phyloP scores from a whole-genome alignment of 2,113 vertebrate genomes.

The Diglossa brunneiventris region DNA sequence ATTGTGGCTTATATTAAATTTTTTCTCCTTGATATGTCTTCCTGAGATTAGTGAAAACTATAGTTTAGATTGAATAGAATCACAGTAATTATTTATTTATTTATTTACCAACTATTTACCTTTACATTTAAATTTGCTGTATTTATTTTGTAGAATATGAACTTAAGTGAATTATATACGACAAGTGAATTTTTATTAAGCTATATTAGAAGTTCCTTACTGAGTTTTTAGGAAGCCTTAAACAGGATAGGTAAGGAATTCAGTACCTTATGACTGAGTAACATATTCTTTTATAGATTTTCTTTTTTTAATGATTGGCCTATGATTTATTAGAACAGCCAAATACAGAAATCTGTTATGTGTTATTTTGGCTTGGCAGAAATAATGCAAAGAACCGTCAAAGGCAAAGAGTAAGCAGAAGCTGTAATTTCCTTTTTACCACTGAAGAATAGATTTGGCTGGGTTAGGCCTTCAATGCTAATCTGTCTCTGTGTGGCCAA shows the following conservation, averaged over 20 bases:
- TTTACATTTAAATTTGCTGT: not conserved
- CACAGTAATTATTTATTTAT: not conserved
- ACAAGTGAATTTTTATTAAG: not conserved
- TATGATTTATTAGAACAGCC: not conserved
- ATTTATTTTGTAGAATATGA: not conserved
- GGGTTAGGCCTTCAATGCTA: conserved; percentile 10
- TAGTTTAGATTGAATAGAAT: not conserved
- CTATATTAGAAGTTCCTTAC: not conserved
- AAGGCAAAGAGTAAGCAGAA: conserved; percentile 41
- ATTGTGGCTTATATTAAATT: not conserved
- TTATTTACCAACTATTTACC: not conserved
- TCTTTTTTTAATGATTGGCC: not conserved
- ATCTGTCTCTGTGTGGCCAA: conserved; percentile 58
- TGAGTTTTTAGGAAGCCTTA: not conserved
- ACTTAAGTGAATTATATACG: not conserved
- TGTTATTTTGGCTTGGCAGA: conserved; percentile 56
- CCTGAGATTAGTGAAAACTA: not conserved
- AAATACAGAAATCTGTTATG: conserved; percentile 7
- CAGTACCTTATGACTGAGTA: not conserved
- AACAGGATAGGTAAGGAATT: not conserved
- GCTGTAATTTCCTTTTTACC: conserved; percentile 60
- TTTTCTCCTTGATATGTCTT: not conserved
- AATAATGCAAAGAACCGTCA: conserved; percentile 37
- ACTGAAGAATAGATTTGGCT: conserved; percentile 57
- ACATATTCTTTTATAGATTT: not conserved